These are phyloP conservation scores for Amyelois transitella DNA, from an alignment of 1,140 invertebrate species.

Conservation along the genomic window DNA sequence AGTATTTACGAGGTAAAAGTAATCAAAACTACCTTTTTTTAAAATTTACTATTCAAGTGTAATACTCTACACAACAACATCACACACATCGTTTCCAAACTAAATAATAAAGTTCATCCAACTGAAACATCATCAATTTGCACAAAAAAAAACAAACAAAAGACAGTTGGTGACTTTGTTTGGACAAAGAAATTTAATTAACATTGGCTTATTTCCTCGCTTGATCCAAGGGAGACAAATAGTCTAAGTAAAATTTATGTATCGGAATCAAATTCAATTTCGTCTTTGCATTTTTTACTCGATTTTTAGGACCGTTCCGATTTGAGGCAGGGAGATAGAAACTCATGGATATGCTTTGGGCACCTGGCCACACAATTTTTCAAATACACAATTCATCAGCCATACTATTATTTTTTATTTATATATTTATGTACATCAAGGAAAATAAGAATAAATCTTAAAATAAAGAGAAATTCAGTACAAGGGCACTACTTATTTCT, in stretches of 20 bases:
- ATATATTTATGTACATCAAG: too few species aligned
- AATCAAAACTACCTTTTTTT: neutral
- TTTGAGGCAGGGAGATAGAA: constrained; percentile 32
- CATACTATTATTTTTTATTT: too few species aligned
- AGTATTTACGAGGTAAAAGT: too few species aligned
- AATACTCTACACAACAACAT: neutral
- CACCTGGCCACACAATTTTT: too few species aligned
- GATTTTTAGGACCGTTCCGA: constrained; percentile 53
- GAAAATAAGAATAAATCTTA: too few species aligned
- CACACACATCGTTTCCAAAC: neutral
- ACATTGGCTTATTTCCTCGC: constrained; percentile 60
- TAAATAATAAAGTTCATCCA: neutral
- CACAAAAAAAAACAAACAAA: constrained; percentile 50
- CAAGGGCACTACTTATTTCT: too few species aligned
- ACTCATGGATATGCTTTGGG: constrained; percentile 36
- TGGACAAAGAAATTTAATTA: constrained; percentile 65
- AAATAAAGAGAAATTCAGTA: too few species aligned
- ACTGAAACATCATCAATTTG: neutral
- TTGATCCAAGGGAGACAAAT: constrained; percentile 68
- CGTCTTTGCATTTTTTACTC: constrained; percentile 67
- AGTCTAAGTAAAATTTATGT: constrained; percentile 72
- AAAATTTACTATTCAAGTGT: neutral
- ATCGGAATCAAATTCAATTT: constrained; percentile 73
- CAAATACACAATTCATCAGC: too few species aligned
- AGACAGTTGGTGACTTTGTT: constrained; percentile 44